Evolutionary conservation across 2,888 invertebrate species (phyloP).

Genomic region (Daptonema setosum): DNA sequence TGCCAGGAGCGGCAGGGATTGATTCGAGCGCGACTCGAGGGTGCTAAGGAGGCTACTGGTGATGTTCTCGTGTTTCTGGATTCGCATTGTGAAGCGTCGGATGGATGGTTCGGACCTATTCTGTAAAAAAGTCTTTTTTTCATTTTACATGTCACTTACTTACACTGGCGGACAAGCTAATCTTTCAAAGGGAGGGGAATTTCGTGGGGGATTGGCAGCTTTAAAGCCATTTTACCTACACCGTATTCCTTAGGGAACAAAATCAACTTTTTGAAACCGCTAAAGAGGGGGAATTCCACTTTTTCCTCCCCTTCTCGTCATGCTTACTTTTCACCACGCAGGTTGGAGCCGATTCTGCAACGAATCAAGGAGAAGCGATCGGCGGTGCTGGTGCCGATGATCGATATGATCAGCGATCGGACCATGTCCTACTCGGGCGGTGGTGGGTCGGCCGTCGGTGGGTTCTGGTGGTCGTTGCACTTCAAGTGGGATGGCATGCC

Average conservation of each 20-base stretch:
- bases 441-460: constrained; percentile 22
- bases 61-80: constrained; percentile 62
- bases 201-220: too few relatives aligned
- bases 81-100: constrained; percentile 63
- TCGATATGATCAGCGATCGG: constrained; percentile 69
- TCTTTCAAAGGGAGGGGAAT: too few relatives aligned
- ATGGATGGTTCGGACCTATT: constrained; percentile 40
- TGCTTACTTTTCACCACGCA: constrained; percentile 13
- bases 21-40: constrained; percentile 66
- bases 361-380: constrained; percentile 56
- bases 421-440: constrained; percentile 46
- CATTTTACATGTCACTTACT: too few relatives aligned
- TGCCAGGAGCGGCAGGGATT: constrained; percentile 56
- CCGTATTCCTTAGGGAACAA: too few relatives aligned
- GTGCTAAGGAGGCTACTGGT: constrained; percentile 42
- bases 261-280: too few relatives aligned
- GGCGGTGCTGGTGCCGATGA: constrained; percentile 72
- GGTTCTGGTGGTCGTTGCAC: constrained; percentile 34
- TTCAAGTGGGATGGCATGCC: constrained; percentile 45
- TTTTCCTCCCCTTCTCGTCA: too few relatives aligned
- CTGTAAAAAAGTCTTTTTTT: too few relatives aligned
- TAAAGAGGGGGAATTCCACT: too few relatives aligned
- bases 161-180: too few relatives aligned
- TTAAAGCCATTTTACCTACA: too few relatives aligned
- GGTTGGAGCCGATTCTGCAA: constrained; percentile 64